phyloP scores from a whole-genome alignment of 2,888 invertebrate genomes.

The Caenorhabditis sp. region DNA sequence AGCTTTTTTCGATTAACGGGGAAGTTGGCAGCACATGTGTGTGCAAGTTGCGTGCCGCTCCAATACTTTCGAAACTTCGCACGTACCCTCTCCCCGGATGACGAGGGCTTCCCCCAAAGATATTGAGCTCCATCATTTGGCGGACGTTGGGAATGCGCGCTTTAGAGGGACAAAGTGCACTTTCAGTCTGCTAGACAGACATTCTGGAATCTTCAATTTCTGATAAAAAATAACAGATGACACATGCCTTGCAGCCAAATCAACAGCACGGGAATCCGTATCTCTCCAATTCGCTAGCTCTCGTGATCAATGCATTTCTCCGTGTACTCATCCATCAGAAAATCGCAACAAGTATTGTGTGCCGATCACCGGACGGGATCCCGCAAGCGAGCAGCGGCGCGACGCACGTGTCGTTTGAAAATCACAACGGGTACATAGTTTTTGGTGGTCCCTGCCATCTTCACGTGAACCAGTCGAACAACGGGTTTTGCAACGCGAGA shows the following conservation, averaged over 20 bases:
- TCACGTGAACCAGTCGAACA: constrained; percentile 43
- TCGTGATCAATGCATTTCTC: constrained; percentile 55
- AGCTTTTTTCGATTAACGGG: constrained; percentile 41
- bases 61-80: constrained; percentile 31
- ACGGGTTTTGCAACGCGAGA: constrained; percentile 35
- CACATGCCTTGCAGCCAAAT: constrained; percentile 31
- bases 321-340: constrained; percentile 55
- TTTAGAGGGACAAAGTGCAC: constrained; percentile 32
- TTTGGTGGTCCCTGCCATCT: constrained; percentile 25
- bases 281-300: constrained; percentile 11
- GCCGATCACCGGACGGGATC: constrained; percentile 36
- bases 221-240: constrained; percentile 35
- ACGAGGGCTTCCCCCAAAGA: constrained; percentile 55
- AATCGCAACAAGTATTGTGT: constrained; percentile 54
- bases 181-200: neutral
- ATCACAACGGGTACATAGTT: constrained; percentile 56
- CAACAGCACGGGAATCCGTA: constrained; percentile 23
- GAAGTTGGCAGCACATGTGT: constrained; percentile 47
- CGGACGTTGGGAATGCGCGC: constrained; percentile 6
- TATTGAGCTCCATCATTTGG: constrained; percentile 15
- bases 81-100: constrained; percentile 39
- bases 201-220: constrained; percentile 1
- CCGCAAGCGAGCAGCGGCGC: constrained; percentile 21
- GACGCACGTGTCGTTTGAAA: constrained; percentile 42
- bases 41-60: constrained; percentile 53